Conservation (phyloP, 1,140 invertebrate species). For the Hypsibius dujardini region DNA sequence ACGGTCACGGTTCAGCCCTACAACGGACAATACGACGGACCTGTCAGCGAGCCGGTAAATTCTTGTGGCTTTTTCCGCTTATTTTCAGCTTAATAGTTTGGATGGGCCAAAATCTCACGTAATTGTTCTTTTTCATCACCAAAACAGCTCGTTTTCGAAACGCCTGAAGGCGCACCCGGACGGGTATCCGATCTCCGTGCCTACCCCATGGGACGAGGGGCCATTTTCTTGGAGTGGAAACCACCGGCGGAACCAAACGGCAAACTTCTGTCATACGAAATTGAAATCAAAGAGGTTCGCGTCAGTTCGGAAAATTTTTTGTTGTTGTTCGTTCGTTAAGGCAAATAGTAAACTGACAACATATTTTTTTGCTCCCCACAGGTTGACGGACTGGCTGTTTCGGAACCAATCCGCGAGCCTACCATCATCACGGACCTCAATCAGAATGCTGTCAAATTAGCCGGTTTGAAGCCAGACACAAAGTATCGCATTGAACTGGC, state of each 20-base stretch:
- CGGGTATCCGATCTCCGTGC: slow-evolving; percentile 65
- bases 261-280: slow-evolving; percentile 70
- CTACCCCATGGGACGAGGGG: slow-evolving; percentile 65
- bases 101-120: neutral
- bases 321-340: no score
- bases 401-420: slow-evolving; percentile 44
- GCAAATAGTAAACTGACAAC: no score
- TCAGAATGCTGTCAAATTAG: slow-evolving; percentile 58
- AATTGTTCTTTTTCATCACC: neutral
- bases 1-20: slow-evolving; percentile 70
- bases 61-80: neutral
- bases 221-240: slow-evolving; percentile 72
- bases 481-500: slow-evolving; percentile 67
- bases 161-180: slow-evolving; percentile 78
- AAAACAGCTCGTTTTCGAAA: slow-evolving; percentile 45
- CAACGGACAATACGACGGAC: slow-evolving; percentile 73
- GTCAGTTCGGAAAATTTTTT: no score
- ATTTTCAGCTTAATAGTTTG: neutral
- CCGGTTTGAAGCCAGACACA: slow-evolving; percentile 58
- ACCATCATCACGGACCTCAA: slow-evolving; percentile 55
- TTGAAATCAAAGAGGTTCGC: slow-evolving; percentile 38
- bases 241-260: slow-evolving; percentile 82
- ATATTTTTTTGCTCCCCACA: slow-evolving; percentile 40
- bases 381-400: slow-evolving; percentile 35
- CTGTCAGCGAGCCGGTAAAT: slow-evolving; percentile 55